These are phyloP conservation scores for Choloepus didactylus DNA, from an alignment of 2,797 vertebrate species.

Conservation along the genomic window DNA sequence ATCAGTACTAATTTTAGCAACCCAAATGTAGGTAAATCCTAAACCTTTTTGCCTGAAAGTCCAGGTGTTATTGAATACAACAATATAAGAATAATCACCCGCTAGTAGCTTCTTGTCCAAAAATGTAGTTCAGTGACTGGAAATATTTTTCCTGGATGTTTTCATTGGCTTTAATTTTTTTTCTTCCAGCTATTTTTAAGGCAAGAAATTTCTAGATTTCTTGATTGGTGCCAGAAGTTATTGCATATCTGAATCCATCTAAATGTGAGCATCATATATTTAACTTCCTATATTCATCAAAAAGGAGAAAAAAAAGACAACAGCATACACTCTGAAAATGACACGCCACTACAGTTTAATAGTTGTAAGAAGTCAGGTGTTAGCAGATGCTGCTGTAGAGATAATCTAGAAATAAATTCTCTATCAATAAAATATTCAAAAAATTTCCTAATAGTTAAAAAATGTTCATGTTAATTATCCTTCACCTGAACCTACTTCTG, in stretches of 20 bases:
- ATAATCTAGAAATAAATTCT: slow-evolving; percentile 9
- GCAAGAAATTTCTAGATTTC: background rate
- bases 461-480: background rate
- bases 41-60: background rate
- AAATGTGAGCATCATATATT: background rate
- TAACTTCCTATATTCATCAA: background rate
- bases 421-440: slow-evolving; percentile 27
- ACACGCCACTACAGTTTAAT: background rate
- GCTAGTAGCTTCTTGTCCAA: background rate
- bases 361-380: background rate
- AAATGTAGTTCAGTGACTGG: background rate
- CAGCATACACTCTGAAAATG: background rate
- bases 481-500: background rate
- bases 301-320: background rate
- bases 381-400: background rate
- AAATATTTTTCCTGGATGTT: background rate
- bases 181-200: slow-evolving; percentile 17
- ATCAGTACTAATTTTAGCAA: background rate
- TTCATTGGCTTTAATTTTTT: background rate
- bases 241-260: background rate
- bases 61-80: background rate
- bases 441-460: background rate
- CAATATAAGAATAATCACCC: background rate
- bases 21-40: background rate
- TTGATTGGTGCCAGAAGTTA: background rate